These are phyloP conservation scores for Phrynocephalus vlangalii DNA, from an alignment of 2,797 vertebrate genomes.

Conservation along the genomic window DNA sequence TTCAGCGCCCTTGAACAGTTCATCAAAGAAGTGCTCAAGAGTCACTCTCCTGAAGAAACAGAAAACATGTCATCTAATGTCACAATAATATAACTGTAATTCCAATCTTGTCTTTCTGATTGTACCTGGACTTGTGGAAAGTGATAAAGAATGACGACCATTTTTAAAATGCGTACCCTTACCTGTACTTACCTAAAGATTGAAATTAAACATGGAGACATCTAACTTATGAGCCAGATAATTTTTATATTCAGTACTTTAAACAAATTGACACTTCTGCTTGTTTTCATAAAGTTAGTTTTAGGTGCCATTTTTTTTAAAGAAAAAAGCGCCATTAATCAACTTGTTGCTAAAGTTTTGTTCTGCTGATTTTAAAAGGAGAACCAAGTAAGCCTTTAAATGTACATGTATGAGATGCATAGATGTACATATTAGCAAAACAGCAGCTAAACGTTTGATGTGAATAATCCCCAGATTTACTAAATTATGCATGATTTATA, in stretches of 20 bases:
- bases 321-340: conserved; percentile 63
- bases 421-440: conserved; percentile 52
- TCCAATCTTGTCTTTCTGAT: conserved; percentile 53
- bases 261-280: conserved; percentile 68
- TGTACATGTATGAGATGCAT: conserved; percentile 53
- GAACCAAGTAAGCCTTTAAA: conserved; percentile 29
- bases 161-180: conserved; percentile 72
- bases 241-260: conserved; percentile 74
- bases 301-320: conserved; percentile 68
- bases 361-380: conserved; percentile 49
- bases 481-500: conserved; percentile 68
- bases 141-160: conserved; percentile 83
- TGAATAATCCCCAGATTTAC: conserved; percentile 75
- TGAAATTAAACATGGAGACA: conserved; percentile 74
- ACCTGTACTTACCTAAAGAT: conserved; percentile 75
- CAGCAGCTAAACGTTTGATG: conserved; percentile 51
- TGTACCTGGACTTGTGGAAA: conserved; percentile 76
- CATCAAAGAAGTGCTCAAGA: conserved; percentile 94
- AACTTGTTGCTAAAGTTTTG: conserved; percentile 63
- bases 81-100: conserved; percentile 90
- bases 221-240: conserved; percentile 68
- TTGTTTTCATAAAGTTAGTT: conserved; percentile 69
- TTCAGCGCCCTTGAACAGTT: conserved; percentile 97
- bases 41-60: conserved; percentile 90
- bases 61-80: conserved; percentile 89